Evolutionary conservation across 2,888 invertebrate species (phyloP).

Genomic region (Limnephilus auricula): DNA sequence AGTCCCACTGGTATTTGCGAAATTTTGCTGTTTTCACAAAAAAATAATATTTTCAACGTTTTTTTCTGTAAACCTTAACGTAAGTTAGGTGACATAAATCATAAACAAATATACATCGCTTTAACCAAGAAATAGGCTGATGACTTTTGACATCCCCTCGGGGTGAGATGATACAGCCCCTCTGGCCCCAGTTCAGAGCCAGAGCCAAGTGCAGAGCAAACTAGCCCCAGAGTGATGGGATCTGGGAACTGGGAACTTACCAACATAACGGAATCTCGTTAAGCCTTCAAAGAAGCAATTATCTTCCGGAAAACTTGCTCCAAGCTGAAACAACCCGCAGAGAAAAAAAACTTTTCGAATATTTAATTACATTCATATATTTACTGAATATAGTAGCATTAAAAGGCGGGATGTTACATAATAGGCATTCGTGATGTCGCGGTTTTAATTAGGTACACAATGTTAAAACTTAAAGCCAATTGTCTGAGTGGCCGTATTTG

Average conservation of each 20-base stretch:
- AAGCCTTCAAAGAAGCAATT: conserved; percentile 53
- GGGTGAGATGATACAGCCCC: too few relatives aligned
- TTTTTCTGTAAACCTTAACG: too few relatives aligned
- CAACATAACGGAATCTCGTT: conserved; percentile 48
- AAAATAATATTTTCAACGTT: too few relatives aligned
- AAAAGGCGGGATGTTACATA: background rate
- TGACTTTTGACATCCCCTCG: background rate
- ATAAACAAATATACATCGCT: too few relatives aligned
- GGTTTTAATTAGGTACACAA: too few relatives aligned
- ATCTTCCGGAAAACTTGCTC: conserved; percentile 44
- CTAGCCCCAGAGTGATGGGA: background rate
- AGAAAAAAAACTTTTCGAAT: background rate
- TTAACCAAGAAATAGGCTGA: too few relatives aligned
- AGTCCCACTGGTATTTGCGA: too few relatives aligned
- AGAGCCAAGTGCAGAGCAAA: background rate
- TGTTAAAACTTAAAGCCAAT: too few relatives aligned
- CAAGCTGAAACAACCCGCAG: conserved; percentile 2
- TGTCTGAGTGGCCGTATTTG: too few relatives aligned
- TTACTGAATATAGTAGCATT: background rate
- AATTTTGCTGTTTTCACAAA: too few relatives aligned
- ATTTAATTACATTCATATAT: background rate
- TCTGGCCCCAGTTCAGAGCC: too few relatives aligned
- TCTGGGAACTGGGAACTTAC: conserved; percentile 4
- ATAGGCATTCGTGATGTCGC: background rate
- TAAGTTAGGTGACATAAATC: too few relatives aligned